A percentile compares a stretch with the other conserved stretches of the same genome.
Evolutionary conservation across 2,888 invertebrate species (phyloP).

Genomic region (Neuroscelio doddi): DNA sequence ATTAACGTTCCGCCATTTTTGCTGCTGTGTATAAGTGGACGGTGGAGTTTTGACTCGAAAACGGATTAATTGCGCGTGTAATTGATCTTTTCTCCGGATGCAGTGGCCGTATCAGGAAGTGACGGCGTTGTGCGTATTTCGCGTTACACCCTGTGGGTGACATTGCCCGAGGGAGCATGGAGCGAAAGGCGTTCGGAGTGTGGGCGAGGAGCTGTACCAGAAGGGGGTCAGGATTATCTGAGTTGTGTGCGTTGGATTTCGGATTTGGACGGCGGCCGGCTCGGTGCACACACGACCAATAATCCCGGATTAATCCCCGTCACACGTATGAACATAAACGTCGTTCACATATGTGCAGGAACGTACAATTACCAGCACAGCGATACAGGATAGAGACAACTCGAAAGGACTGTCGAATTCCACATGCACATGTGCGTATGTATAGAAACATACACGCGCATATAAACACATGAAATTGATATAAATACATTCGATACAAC

Average conservation of each 20-base stretch:
- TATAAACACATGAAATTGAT: neutral
- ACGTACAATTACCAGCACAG: slow-evolving; percentile 16
- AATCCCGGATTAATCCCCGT: slow-evolving; percentile 69
- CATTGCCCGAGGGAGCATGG: slow-evolving; percentile 42
- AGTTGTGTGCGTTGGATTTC: slow-evolving; percentile 70
- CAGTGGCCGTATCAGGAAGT: slow-evolving; percentile 24
- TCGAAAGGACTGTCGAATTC: slow-evolving; percentile 30
- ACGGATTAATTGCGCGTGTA: slow-evolving; percentile 41
- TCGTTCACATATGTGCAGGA: slow-evolving; percentile 22
- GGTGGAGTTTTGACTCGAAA: slow-evolving; percentile 15
- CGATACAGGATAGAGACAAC: slow-evolving; percentile 13
- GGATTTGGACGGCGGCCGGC: slow-evolving; percentile 64
- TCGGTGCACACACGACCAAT: slow-evolving; percentile 63
- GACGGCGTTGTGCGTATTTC: slow-evolving; percentile 30
- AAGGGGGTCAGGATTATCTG: slow-evolving; percentile 60
- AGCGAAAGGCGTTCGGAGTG: no score
- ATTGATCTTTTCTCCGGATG: slow-evolving; percentile 40
- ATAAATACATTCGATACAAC: slow-evolving; percentile 13
- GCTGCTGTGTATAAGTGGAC: neutral
- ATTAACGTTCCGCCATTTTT: slow-evolving; percentile 13
- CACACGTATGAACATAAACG: slow-evolving; percentile 47
- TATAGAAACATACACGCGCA: neutral
- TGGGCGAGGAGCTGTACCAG: no score
- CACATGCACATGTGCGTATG: slow-evolving; percentile 11
- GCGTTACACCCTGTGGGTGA: slow-evolving; percentile 54